A percentile compares a stretch with the other conserved stretches of the same genome.
phyloP scores from a whole-genome alignment of 2,113 vertebrate genomes.

The Ciconia boyciana region DNA sequence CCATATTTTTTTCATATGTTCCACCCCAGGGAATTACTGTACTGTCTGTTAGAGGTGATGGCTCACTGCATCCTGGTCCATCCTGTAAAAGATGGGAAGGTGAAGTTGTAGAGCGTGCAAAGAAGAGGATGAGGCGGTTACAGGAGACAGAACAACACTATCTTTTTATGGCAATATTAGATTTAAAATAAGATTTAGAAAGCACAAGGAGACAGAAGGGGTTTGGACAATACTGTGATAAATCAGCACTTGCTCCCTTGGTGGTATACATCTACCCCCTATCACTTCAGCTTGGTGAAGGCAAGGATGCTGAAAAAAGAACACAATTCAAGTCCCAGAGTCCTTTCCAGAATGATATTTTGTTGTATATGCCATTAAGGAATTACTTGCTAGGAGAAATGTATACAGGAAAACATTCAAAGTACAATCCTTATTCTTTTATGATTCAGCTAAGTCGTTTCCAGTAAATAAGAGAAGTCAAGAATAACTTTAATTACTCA shows the following conservation, averaged over 20 bases:
- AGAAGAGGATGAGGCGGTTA: neutral
- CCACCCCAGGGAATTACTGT: neutral
- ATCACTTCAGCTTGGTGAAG: neutral
- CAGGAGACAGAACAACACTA: neutral
- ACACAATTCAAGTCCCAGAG: neutral
- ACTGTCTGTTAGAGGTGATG: neutral
- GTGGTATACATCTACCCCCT: neutral
- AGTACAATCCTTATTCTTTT: constrained; percentile 1
- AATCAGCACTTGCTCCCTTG: neutral
- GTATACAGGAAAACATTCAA: neutral
- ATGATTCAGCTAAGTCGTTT: constrained; percentile 16
- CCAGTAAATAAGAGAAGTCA: constrained; percentile 54
- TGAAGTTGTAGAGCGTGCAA: neutral
- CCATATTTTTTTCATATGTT: neutral
- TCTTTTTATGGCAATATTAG: neutral
- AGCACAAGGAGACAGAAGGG: neutral
- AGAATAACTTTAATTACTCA: constrained; percentile 59
- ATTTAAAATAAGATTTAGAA: neutral
- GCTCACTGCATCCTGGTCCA: neutral
- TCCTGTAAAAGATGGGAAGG: neutral
- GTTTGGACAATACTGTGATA: neutral
- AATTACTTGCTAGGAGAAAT: constrained; percentile 7
- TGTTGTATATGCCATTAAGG: neutral
- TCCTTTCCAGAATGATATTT: neutral
- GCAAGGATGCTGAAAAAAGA: neutral